These are phyloP conservation scores for Coendou prehensilis DNA, from an alignment of 2,797 vertebrate species.

Conservation along the genomic window DNA sequence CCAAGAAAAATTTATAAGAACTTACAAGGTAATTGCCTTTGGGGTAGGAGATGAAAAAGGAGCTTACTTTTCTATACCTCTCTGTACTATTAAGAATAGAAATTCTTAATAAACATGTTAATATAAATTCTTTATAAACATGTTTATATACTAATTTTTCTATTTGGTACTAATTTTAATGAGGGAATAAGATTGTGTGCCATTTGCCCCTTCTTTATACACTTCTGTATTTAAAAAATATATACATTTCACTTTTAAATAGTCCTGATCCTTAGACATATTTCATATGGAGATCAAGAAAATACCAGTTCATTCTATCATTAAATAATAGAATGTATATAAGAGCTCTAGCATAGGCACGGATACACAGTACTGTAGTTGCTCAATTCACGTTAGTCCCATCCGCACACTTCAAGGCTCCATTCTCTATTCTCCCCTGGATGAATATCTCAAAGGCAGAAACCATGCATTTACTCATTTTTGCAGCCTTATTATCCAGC, in stretches of 20 bases:
- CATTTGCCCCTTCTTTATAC: background rate
- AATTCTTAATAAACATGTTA: too few species aligned
- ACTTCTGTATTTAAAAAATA: background rate
- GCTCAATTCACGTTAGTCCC: background rate
- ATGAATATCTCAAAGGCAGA: background rate
- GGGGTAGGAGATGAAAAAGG: background rate
- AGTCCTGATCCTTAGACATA: background rate
- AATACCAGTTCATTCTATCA: background rate
- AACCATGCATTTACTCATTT: background rate
- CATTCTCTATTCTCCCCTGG: background rate
- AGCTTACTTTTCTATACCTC: background rate
- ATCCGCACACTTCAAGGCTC: background rate
- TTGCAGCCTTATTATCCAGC: background rate
- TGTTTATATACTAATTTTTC: background rate
- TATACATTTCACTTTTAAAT: background rate
- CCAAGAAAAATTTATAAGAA: background rate
- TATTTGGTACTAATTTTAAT: background rate
- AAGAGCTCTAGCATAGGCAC: background rate
- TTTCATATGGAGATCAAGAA: conserved; percentile 1
- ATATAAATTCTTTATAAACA: background rate
- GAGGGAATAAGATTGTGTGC: background rate
- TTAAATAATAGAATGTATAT: background rate
- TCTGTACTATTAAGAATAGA: background rate
- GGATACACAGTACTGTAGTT: background rate
- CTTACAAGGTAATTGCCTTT: background rate